Percentiles rank a stretch among this genome's conserved stretches.
These are phyloP conservation scores for Chlorospingus flavigularis DNA, from an alignment of 2,797 vertebrate genomes.

Conservation along the genomic window DNA sequence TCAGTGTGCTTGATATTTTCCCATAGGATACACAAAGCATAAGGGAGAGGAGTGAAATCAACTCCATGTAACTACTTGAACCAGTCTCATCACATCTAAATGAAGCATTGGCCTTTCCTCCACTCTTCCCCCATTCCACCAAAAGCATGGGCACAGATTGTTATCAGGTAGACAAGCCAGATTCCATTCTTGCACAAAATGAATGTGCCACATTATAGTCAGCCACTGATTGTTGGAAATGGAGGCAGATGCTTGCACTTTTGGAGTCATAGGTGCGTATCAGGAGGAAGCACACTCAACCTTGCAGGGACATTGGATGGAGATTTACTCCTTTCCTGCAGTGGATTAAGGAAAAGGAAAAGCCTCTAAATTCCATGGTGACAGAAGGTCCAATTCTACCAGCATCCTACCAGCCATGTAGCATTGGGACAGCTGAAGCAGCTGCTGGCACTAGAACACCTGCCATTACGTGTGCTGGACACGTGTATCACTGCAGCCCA, in stretches of 20 bases:
- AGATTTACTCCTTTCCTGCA: neutral
- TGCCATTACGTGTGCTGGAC: fast-evolving
- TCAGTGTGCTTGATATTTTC: neutral
- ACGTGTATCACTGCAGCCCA: neutral
- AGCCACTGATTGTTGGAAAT: neutral
- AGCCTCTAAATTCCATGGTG: neutral
- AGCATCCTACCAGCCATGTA: neutral
- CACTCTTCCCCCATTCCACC: neutral
- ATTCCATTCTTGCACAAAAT: neutral
- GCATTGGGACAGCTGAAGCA: neutral
- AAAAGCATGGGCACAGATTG: neutral
- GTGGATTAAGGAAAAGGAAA: neutral
- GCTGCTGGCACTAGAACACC: neutral
- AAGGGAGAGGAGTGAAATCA: neutral
- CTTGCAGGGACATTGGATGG: neutral
- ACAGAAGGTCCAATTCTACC: neutral
- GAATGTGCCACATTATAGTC: fast-evolving
- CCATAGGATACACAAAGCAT: neutral
- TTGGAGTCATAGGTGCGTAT: neutral
- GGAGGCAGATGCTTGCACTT: neutral
- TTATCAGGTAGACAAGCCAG: neutral
- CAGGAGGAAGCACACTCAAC: neutral
- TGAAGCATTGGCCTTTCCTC: neutral
- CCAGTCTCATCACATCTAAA: neutral
- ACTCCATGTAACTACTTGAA: neutral